These are phyloP conservation scores for Cercopithecus diana DNA, from an alignment of 2,797 vertebrate genomes.

Conservation along the genomic window DNA sequence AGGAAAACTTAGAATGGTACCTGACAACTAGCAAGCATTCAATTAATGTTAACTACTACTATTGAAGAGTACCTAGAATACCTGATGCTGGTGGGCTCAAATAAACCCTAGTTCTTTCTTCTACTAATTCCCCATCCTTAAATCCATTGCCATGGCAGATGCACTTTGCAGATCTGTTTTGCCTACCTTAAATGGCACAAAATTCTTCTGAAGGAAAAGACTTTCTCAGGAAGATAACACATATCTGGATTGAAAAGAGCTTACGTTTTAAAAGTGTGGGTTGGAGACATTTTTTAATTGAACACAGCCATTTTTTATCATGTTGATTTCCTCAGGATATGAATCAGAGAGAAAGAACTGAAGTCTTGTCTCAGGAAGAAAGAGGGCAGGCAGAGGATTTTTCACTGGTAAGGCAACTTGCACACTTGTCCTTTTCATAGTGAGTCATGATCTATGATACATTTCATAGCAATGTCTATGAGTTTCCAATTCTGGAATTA, in stretches of 20 bases:
- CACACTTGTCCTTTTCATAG: constrained; percentile 79
- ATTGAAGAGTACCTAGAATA: background rate
- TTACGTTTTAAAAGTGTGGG: constrained; percentile 74
- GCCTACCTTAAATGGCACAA: background rate
- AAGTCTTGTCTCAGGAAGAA: constrained; percentile 80
- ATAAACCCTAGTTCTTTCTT: background rate
- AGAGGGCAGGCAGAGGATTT: constrained; percentile 77
- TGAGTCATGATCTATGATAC: constrained; percentile 83
- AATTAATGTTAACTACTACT: background rate
- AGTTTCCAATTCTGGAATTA: constrained; percentile 72
- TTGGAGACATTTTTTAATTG: constrained; percentile 79
- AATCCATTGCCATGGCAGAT: background rate
- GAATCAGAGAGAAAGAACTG: constrained; percentile 84
- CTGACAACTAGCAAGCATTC: background rate
- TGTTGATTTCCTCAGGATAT: constrained; percentile 86
- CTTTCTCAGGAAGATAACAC: constrained; percentile 77
- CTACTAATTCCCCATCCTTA: background rate
- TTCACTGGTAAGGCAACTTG: constrained; percentile 83
- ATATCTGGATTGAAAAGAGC: constrained; percentile 70
- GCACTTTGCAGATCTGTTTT: background rate
- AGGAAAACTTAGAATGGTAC: background rate
- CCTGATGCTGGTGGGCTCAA: background rate
- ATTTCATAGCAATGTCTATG: constrained; percentile 81
- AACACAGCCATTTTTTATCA: constrained; percentile 77
- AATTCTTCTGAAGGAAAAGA: constrained; percentile 68